Evolutionary conservation across 2,113 vertebrate species (phyloP).

Genomic region (Elephantulus edwardii): DNA sequence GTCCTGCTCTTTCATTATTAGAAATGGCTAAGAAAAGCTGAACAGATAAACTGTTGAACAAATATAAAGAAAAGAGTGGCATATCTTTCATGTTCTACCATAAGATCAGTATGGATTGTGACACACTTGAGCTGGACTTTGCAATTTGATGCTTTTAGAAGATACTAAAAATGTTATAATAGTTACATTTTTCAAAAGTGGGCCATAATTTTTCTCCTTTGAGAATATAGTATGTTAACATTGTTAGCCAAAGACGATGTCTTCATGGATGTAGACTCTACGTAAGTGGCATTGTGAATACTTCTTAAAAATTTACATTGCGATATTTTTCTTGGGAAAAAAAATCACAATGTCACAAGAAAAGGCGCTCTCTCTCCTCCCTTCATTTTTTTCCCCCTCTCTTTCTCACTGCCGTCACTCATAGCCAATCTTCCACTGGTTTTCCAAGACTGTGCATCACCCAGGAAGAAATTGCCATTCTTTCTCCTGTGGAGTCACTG

Average conservation of each 20-base stretch:
- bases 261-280: background rate
- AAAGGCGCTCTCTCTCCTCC: too few species aligned
- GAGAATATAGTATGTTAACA: background rate
- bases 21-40: background rate
- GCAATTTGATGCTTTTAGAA: slow-evolving; percentile 2
- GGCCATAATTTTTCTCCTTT: background rate
- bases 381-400: too few species aligned
- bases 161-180: background rate
- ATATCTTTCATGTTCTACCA: background rate
- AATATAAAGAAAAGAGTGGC: background rate
- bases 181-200: background rate
- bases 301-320: background rate
- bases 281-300: background rate
- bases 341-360: background rate
- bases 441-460: too few species aligned
- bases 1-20: background rate
- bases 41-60: background rate
- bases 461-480: too few species aligned
- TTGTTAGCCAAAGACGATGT: background rate
- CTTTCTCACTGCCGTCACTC: too few species aligned
- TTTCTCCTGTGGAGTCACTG: too few species aligned
- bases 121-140: too few species aligned
- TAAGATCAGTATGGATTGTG: background rate
- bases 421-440: too few species aligned
- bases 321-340: slow-evolving; percentile 31